A percentile compares a stretch with the other conserved stretches of the same genome.
These are phyloP conservation scores for Perca schrenkii DNA, from an alignment of 2,113 vertebrate species.

Conservation along the genomic window DNA sequence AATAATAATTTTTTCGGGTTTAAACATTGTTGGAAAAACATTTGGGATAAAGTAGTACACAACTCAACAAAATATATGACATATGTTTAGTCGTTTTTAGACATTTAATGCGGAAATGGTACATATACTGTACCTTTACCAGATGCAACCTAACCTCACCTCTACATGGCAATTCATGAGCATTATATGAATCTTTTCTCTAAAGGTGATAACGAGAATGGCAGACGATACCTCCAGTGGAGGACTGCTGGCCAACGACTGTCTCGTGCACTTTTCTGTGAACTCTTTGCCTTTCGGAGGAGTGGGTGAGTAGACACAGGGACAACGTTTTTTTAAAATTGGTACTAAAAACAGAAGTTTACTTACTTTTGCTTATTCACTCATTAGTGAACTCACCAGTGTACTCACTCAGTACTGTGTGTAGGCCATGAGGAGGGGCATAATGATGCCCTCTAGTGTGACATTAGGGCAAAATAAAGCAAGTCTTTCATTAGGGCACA, in stretches of 20 bases:
- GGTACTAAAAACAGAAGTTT: neutral
- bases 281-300: slow-evolving; percentile 91
- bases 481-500: neutral
- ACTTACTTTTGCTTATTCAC: neutral
- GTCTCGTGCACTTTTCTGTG: slow-evolving; percentile 87
- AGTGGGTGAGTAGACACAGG: slow-evolving; percentile 85
- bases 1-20: too few relatives aligned
- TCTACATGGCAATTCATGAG: neutral
- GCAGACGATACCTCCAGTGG: slow-evolving; percentile 90
- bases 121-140: too few relatives aligned
- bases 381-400: neutral
- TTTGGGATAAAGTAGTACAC: too few relatives aligned
- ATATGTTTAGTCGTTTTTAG: too few relatives aligned
- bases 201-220: slow-evolving; percentile 87
- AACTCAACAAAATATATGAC: too few relatives aligned
- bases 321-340: neutral
- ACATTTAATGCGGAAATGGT: too few relatives aligned
- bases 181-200: neutral
- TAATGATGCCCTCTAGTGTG: neutral
- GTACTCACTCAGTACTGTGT: neutral
- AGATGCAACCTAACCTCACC: neutral
- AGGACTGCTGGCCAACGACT: slow-evolving; percentile 89
- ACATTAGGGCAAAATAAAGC: neutral
- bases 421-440: neutral
- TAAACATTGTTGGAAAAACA: too few relatives aligned